Conservation (phyloP, 2,888 invertebrate genomes). For the Cloeon dipterum region DNA sequence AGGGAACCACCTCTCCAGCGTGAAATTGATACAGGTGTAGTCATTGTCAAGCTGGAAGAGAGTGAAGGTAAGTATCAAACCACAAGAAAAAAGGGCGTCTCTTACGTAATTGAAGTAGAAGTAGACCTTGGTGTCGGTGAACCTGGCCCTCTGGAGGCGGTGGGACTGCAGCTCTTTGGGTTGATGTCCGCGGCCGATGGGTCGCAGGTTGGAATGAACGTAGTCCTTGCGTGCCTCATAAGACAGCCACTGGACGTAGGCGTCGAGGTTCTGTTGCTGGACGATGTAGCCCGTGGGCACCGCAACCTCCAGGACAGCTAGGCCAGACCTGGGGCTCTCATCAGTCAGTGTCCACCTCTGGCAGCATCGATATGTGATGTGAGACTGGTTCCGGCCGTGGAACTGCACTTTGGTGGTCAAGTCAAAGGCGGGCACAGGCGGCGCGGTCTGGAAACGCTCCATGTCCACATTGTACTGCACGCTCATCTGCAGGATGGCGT, state of each 20-base stretch:
- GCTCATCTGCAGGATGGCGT: conserved; percentile 80
- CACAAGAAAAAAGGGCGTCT: no score
- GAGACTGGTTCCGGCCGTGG: conserved; percentile 82
- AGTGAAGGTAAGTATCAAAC: background rate
- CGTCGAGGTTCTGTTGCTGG: conserved; percentile 71
- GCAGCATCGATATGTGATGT: conserved; percentile 66
- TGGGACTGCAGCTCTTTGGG: conserved; percentile 34
- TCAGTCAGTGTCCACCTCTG: conserved; percentile 59
- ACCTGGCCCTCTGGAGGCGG: conserved; percentile 66
- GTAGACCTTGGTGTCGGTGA: conserved; percentile 54
- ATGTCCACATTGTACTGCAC: conserved; percentile 82
- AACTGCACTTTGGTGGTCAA: conserved; percentile 49
- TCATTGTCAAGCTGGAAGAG: conserved; percentile 46
- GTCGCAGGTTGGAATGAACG: background rate
- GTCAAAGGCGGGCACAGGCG: conserved; percentile 60
- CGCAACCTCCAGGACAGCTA: conserved; percentile 67
- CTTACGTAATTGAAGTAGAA: conserved; percentile 88
- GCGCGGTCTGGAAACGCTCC: conserved; percentile 58
- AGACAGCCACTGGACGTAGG: conserved; percentile 42
- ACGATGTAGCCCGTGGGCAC: conserved; percentile 82
- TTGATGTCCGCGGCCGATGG: background rate
- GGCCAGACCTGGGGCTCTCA: conserved; percentile 64
- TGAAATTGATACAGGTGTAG: conserved; percentile 76
- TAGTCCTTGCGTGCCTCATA: background rate
- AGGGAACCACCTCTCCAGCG: conserved; percentile 84